Evolutionary conservation across 1,140 invertebrate species (phyloP), one percentile per base, ranked within the genome.

Genomic region (Eumeta japonica): DNA sequence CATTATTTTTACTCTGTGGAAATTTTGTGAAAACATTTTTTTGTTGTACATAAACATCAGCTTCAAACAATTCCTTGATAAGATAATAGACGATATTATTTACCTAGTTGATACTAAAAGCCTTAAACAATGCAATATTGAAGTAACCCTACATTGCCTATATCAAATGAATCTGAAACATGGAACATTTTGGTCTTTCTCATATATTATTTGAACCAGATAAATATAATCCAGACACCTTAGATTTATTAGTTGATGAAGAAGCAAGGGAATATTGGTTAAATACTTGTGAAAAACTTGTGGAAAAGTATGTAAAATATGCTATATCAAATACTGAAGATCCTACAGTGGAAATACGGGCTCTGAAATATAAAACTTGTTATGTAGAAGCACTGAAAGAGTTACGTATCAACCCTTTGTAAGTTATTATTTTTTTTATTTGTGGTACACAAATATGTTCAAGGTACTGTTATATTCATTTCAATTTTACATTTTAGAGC

Each of bases 241-340:
- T 93, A 35, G 90, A 97, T 76, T 78, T 97, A 10, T 84, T 87
- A 31, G 78, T 84, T 53, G 91, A 97, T 75, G 77, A 79, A 45
- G 88, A 90, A 67, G 94, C 93, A 12, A 81, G 92, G 51, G 82
- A 88, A 45, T 97, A 97, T 74, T 98, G 95, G 95, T 75, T 97
- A 30, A 78, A 85, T 35, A 95, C 92, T 62, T 91, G 97, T 59
- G 85, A 92, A 60, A 84, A 90, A 49, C 85, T 90, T 30, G 79
- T 88, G 9, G 79, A 83, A 36, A 89, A 87, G 66, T 86, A 86
- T 76, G 81, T 86, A 33, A 79, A 80, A 50, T 83, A 79, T 67
- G 91, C 90, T n/a, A 81, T 88, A 31, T 78, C 77, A 29, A 94
- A 88, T 62, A 90, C 89, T 67, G 78, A 87, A 38, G 85, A 86